Base-by-base conservation (phyloP, 2,888 invertebrate species). In the Arrhopalites spinosus region DNA sequence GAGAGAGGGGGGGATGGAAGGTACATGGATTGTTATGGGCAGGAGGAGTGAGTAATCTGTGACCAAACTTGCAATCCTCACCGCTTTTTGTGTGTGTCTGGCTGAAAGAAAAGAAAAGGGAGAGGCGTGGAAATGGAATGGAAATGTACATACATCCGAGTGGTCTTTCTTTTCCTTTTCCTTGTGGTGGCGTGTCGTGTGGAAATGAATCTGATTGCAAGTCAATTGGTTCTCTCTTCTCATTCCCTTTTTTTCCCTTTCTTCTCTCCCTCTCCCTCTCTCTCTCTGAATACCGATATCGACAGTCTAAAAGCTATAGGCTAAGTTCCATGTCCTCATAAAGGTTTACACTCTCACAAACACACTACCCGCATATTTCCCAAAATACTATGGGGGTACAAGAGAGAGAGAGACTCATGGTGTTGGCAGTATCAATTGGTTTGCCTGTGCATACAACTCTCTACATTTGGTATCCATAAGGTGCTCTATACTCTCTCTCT, bases 141-240 rank as follows among this genome's bases (percentile, higher is more conserved):
- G 30, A 30, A 64, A 30, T 29, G 30, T 23, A 30, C 64, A 64
- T 50, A 50, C 50, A 15, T 50, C 3, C 50, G n/a, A 50, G 53
- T 53, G n/a, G n/a, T 53, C 53, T 53, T 53, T 36, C 64, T 30
- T 30, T 8, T 1, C 30, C 30, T 64, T 64, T 30, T 36, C 17
- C n/a, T 63, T 36, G 30, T 66, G 64, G 17, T 61, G 61, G 36
- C 36, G 36, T 50, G 15, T 50, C 13, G 45, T 25, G 67, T 43
- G 67, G 67, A 67, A 45, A 67, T 67, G 67, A 67, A 45, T 43
- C 67, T 43, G 45, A 67, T 67, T 67, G 67, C 67, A 67, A 67
- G 67, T 67, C 67, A 45, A 67, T 67, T 67, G 67, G 47, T 45
- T 45, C 25, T 27, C 23, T 8, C 53, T 1, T 53, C 23, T 1